Percentiles rank a stretch among this genome's conserved stretches.
Conservation (phyloP, 2,113 vertebrate genomes). For the Paradoxurus hermaphroditus region DNA sequence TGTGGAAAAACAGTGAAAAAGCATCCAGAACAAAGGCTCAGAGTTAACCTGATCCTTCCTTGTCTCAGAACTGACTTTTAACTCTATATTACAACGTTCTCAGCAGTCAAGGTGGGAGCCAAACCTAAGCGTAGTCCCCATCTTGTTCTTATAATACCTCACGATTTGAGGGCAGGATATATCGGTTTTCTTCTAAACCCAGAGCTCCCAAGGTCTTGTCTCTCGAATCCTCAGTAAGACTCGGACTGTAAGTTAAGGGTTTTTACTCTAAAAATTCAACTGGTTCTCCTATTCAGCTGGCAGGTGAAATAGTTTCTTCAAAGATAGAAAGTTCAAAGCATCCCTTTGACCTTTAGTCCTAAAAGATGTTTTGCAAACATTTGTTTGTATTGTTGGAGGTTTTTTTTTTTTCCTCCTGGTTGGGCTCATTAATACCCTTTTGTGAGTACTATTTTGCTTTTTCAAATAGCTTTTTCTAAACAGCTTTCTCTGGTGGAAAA, state of each 20-base stretch:
- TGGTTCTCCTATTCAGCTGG: constrained; percentile 55
- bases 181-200: not conserved
- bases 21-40: not conserved
- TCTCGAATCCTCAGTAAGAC: constrained; percentile 25
- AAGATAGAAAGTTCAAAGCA: constrained; percentile 45
- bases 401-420: constrained; percentile 49
- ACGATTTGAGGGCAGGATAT: constrained; percentile 26
- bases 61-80: not conserved
- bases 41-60: not conserved
- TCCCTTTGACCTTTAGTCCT: not conserved
- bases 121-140: not conserved
- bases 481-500: constrained; percentile 82
- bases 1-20: not conserved
- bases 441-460: constrained; percentile 64
- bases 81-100: not conserved
- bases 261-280: constrained; percentile 67
- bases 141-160: constrained; percentile 22
- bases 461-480: constrained; percentile 79
- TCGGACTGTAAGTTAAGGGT: constrained; percentile 62
- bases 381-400: constrained; percentile 50
- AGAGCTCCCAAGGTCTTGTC: constrained; percentile 48
- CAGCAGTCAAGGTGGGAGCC: not conserved
- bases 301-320: constrained; percentile 69
- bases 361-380: constrained; percentile 47
- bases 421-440: constrained; percentile 79